Base-by-base conservation (phyloP, 2,797 vertebrate genomes). In the Myoxocephalus aenaeus region DNA sequence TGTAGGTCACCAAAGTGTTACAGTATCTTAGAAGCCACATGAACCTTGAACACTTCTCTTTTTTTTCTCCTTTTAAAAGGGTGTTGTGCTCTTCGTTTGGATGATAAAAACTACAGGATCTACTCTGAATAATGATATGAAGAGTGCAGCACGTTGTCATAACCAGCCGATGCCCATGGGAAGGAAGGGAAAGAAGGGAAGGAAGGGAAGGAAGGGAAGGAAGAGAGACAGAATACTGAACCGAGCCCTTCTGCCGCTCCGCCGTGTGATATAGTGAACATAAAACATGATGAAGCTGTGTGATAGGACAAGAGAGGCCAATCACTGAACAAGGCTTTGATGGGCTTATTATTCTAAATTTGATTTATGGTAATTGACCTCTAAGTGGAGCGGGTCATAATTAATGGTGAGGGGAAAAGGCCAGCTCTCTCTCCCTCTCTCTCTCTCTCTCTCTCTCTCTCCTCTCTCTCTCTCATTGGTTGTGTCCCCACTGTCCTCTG, bases 301-400 rank as follows among this genome's bases (percentile, higher is more conserved):
- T 77, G 78, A 91, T 84, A 81, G 75, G 87, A 92, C 83, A 78
- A 70, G 71, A 85, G 68, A 90, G 90, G 90, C 92, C 92, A 84
- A 90, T 86, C 89, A 91, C 84, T 84, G 85, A 89, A 87, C 87
- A 87, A 81, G 81, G 85, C 79, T 90, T 92, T 91, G 86, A 93
- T 86, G 89, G 90, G 73, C 81, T 85, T 92, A 91, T 94, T 93
- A 92, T 92, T 88, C 65, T 85, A 90, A 69, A 68, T 90, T 86
- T 92, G 92, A 93, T 94, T 93, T 93, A 94, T 91, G 89, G 82
- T 90, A 85, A 93, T 91, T 93, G 92, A 94, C 90, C 92, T 87
- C 87, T 89, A 48, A 82, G 86, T 89, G 86, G 79, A 83, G 79
- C 86, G 82, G 75, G 79, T 90, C 82, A 90, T 93, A 92, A 93